phyloP scores from a whole-genome alignment of 2,888 invertebrate species.

The Teleogryllus oceanicus region DNA sequence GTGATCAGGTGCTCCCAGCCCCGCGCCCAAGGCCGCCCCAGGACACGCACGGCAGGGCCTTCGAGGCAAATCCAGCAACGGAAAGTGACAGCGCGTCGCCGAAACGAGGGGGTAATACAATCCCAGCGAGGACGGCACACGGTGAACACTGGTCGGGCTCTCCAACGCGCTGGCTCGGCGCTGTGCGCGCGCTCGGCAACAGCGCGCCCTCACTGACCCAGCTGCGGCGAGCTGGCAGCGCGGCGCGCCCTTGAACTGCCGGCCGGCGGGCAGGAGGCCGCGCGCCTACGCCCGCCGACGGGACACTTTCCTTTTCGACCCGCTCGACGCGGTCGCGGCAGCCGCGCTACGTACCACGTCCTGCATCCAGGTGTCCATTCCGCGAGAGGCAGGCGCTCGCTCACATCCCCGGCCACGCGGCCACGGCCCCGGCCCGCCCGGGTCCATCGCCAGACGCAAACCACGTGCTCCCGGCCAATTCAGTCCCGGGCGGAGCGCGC shows the following conservation, averaged over 20 bases:
- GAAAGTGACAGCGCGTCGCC: too few relatives aligned
- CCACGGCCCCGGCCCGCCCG: not conserved
- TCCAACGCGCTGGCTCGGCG: not conserved
- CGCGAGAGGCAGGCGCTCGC: not conserved
- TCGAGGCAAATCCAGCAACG: too few relatives aligned
- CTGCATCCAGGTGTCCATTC: conserved; percentile 50
- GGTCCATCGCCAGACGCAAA: conserved; percentile 29
- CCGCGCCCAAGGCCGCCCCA: too few relatives aligned
- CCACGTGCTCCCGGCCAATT: conserved; percentile 29
- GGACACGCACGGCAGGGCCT: too few relatives aligned
- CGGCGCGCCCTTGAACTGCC: conserved; percentile 5
- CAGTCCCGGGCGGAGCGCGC: conserved; percentile 22
- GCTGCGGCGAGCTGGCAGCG: not conserved
- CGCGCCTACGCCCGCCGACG: too few relatives aligned
- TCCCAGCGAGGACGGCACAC: too few relatives aligned
- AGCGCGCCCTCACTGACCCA: not conserved
- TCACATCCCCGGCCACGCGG: conserved; percentile 26
- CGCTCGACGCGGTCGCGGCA: not conserved
- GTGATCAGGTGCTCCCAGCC: too few relatives aligned
- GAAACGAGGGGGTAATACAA: too few relatives aligned
- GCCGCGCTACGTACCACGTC: conserved; percentile 46
- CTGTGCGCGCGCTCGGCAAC: not conserved
- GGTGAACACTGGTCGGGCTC: too few relatives aligned
- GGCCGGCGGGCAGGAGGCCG: too few relatives aligned
- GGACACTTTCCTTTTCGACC: too few relatives aligned